Evolutionary conservation across 1,140 invertebrate genomes (phyloP).

Genomic region (Drosophila auraria): DNA sequence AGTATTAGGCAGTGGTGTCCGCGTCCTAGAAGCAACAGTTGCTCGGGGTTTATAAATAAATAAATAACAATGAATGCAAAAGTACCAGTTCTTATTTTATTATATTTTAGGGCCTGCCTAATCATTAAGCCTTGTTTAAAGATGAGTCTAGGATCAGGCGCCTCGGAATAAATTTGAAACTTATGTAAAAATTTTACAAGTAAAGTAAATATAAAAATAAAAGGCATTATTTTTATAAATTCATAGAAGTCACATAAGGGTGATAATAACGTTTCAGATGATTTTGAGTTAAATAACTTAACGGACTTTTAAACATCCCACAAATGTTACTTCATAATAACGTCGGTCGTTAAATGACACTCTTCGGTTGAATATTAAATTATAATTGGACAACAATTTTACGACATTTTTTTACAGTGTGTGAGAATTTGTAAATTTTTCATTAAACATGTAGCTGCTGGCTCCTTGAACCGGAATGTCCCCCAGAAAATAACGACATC

Average conservation of each 20-base stretch:
- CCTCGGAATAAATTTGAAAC: not conserved
- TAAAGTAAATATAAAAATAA: not conserved
- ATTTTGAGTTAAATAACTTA: not conserved
- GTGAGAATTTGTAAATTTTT: conserved; percentile 23
- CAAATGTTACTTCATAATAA: not conserved
- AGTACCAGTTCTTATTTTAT: not conserved
- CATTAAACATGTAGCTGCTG: conserved; percentile 23
- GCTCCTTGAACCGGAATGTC: conserved; percentile 50
- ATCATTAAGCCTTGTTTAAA: not conserved
- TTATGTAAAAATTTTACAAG: not conserved
- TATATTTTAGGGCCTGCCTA: not conserved
- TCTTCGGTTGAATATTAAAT: too few relatives aligned
- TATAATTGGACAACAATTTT: not conserved
- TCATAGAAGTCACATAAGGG: not conserved
- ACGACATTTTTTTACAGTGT: too few relatives aligned
- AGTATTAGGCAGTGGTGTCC: conserved; percentile 39
- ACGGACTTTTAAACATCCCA: not conserved
- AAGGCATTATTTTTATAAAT: not conserved
- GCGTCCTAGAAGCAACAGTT: conserved; percentile 31
- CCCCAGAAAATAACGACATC: conserved; percentile 4
- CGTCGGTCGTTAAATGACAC: not conserved
- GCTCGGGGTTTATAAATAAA: conserved; percentile 27
- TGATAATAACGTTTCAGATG: not conserved
- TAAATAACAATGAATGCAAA: conserved; percentile 9
- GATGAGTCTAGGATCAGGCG: not conserved